phyloP scores from a whole-genome alignment of 23 tunicate genomes.

The Ascidia mentula region DNA sequence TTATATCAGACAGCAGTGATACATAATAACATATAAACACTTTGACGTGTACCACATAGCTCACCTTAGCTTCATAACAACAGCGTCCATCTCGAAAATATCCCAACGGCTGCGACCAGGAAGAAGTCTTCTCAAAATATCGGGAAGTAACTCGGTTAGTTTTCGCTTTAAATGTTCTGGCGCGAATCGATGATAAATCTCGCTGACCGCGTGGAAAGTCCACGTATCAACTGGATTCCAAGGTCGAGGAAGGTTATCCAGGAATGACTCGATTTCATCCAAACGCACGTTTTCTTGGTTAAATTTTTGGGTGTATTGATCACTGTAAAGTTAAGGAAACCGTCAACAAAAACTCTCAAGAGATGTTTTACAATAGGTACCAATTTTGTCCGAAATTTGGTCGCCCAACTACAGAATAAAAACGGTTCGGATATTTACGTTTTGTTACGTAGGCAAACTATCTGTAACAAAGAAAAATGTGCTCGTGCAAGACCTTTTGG shows the following conservation, averaged over 20 bases:
- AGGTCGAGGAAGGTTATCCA: not conserved
- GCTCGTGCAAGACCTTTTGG: no score
- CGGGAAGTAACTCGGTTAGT: slow-evolving; percentile 38
- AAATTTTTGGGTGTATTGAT: slow-evolving; percentile 24
- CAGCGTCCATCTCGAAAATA: slow-evolving; percentile 45
- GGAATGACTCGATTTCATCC: not conserved
- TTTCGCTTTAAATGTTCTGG: slow-evolving; percentile 40
- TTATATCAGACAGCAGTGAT: no score
- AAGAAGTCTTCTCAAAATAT: slow-evolving; percentile 39
- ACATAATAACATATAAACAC: no score
- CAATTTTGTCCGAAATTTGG: no score
- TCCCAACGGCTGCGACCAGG: slow-evolving; percentile 32
- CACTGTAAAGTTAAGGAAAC: not conserved
- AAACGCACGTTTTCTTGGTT: slow-evolving; percentile 21
- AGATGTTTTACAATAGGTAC: no score
- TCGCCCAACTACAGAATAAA: no score
- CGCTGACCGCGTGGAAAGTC: slow-evolving; percentile 26
- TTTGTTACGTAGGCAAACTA: no score
- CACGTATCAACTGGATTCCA: slow-evolving; percentile 32
- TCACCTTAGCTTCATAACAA: slow-evolving; percentile 38
- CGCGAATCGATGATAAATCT: slow-evolving; percentile 37
- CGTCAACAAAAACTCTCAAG: no score
- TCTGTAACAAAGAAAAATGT: no score
- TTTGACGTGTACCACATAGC: no score
- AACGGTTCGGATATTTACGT: no score